A percentile compares a stretch with the other conserved stretches of the same genome.
Conservation (phyloP, 2,113 vertebrate species). For the Mystacornis crossleyi region DNA sequence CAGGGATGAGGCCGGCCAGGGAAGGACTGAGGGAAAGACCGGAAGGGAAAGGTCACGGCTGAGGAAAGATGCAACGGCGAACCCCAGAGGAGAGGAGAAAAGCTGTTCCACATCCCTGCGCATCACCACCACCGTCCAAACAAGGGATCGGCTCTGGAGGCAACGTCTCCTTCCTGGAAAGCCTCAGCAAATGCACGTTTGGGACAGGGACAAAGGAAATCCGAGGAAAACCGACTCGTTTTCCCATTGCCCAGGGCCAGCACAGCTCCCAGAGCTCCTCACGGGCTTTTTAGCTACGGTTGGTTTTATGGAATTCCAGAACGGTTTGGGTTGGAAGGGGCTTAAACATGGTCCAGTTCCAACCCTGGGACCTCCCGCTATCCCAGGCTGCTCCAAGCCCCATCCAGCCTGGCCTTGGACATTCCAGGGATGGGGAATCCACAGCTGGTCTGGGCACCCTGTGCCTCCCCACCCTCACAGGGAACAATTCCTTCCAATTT, state of each 20-base stretch:
- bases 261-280: neutral
- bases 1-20: neutral
- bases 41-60: neutral
- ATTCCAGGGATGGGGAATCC: neutral
- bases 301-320: neutral
- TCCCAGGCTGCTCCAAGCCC: neutral
- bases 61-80: neutral
- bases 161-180: neutral
- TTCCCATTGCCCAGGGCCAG: neutral
- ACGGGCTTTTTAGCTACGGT: neutral
- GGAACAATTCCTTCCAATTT: fast-evolving
- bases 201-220: neutral
- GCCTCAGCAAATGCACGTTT: neutral
- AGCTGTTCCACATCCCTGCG: neutral
- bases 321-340: neutral
- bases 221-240: fast-evolving
- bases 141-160: neutral
- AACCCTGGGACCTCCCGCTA: fast-evolving
- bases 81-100: neutral
- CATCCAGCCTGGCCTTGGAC: neutral
- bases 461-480: neutral
- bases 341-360: neutral
- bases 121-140: neutral
- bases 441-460: neutral
- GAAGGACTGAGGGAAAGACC: neutral